phyloP scores from a whole-genome alignment of 2,888 invertebrate genomes.

The Idaea straminata region DNA sequence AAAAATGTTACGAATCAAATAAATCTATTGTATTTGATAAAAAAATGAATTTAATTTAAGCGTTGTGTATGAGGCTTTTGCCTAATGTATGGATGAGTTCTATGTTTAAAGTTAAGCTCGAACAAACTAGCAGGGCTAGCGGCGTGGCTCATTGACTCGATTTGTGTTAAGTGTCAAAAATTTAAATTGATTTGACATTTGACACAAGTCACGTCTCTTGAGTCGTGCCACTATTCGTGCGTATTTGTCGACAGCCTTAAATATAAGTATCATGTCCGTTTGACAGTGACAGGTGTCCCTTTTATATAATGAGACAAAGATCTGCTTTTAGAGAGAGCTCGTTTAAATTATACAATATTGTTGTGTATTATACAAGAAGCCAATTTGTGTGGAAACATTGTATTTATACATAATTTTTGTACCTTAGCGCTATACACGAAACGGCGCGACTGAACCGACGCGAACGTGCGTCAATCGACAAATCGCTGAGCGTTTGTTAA shows the following conservation, averaged over 20 bases:
- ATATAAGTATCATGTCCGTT: background rate
- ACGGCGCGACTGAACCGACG: background rate
- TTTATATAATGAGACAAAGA: slow-evolving; percentile 35
- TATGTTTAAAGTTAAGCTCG: background rate
- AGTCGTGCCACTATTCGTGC: background rate
- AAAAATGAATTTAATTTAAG: background rate
- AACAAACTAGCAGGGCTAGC: background rate
- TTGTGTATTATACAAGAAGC: background rate
- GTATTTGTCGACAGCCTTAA: background rate
- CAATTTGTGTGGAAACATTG: background rate
- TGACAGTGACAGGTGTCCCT: slow-evolving; percentile 9
- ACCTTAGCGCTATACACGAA: background rate
- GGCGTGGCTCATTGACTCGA: background rate
- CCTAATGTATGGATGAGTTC: background rate
- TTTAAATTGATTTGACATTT: background rate
- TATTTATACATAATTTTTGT: background rate
- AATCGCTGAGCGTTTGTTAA: background rate
- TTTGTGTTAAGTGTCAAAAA: background rate
- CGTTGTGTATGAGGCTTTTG: background rate
- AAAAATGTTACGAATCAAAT: background rate
- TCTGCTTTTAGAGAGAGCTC: slow-evolving; percentile 6
- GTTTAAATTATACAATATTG: background rate
- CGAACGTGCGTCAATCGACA: background rate
- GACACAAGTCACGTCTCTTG: background rate
- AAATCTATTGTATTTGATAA: background rate